Conservation (phyloP, 1,140 invertebrate genomes). For the Lepidurus apus region DNA sequence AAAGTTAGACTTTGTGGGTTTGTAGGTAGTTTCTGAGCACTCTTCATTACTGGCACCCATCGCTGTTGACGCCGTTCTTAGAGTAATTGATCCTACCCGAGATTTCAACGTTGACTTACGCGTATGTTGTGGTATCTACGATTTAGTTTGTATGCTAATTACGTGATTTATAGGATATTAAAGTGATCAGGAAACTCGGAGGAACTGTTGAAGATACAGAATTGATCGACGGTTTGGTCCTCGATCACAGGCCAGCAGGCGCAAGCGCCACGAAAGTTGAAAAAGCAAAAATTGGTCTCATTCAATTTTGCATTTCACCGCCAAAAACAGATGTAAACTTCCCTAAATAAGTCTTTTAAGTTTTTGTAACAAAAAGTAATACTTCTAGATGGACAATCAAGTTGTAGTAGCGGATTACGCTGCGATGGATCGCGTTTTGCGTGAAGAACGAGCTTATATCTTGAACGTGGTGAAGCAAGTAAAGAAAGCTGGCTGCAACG, state of each 20-base stretch:
- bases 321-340: conserved; percentile 93
- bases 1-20: conserved; percentile 42
- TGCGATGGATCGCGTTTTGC: conserved; percentile 97
- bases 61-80: conserved; percentile 93
- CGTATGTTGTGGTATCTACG: conserved; percentile 37
- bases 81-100: conserved; percentile 64
- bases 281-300: conserved; percentile 97
- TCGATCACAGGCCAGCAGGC: conserved; percentile 82
- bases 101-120: conserved; percentile 64
- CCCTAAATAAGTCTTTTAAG: not conserved
- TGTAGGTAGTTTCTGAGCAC: conserved; percentile 86
- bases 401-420: conserved; percentile 97
- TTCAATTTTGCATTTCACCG: conserved; percentile 99
- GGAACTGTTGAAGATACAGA: conserved; percentile 98
- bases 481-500: conserved; percentile 97
- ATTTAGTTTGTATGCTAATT: not conserved
- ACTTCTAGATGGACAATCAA: conserved; percentile 49
- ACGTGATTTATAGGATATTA: conserved; percentile 54
- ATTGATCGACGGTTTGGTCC: conserved; percentile 89
- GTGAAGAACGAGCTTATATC: conserved; percentile 96
- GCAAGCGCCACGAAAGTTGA: conserved; percentile 87
- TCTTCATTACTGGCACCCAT: conserved; percentile 89
- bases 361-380: not conserved
- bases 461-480: conserved; percentile 98
- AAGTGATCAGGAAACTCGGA: conserved; percentile 91